A percentile compares a stretch with the other conserved stretches of the same genome.
Conservation (phyloP, 2,888 invertebrate species). For the Agrochola macilenta region DNA sequence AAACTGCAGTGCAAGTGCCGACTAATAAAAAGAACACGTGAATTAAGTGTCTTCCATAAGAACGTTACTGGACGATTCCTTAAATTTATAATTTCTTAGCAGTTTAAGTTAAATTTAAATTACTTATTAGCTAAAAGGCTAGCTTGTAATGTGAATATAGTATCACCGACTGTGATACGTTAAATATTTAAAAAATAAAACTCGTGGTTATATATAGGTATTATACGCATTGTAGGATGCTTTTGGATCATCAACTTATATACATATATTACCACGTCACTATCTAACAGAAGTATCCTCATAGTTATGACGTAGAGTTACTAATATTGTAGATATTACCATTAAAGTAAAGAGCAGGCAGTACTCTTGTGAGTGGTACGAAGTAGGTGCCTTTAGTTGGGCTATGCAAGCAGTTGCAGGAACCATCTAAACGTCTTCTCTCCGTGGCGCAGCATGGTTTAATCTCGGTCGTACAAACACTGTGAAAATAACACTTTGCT, state of each 20-base stretch:
- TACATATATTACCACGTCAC: not conserved
- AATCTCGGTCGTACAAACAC: slow-evolving; percentile 29
- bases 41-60: not conserved
- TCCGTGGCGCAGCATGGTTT: slow-evolving; percentile 35
- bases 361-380: slow-evolving; percentile 19
- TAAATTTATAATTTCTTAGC: no score
- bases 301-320: not conserved
- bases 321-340: slow-evolving; percentile 11
- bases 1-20: not conserved
- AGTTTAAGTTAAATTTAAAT: no score
- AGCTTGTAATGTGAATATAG: no score
- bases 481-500: not conserved
- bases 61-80: no score
- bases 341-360: slow-evolving; percentile 35
- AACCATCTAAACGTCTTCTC: slow-evolving; percentile 36
- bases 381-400: slow-evolving; percentile 34
- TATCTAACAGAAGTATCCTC: not conserved
- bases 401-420: slow-evolving; percentile 30
- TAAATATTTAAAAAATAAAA: no score
- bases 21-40: no score
- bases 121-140: no score
- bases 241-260: not conserved
- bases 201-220: no score
- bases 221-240: not conserved
- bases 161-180: no score